phyloP scores from a whole-genome alignment of 2,888 invertebrate species.

The Callimorpha dominula region DNA sequence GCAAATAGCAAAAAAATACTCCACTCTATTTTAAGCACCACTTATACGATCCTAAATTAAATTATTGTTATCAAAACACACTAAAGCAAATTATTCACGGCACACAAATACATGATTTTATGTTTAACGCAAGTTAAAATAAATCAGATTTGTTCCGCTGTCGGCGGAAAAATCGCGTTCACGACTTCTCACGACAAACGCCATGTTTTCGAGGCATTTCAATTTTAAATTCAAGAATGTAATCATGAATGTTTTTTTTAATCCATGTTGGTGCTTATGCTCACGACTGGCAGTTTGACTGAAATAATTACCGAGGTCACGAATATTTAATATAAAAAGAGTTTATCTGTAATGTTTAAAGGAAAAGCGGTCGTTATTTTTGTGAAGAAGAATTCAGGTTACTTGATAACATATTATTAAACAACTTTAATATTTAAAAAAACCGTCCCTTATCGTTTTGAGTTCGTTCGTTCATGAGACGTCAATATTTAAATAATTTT shows the following conservation, averaged over 20 bases:
- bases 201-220: constrained; percentile 43
- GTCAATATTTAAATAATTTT: no score
- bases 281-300: constrained; percentile 22
- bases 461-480: no score
- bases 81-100: constrained; percentile 22
- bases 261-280: constrained; percentile 17
- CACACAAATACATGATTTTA: constrained; percentile 15
- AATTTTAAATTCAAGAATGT: constrained; percentile 50
- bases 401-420: neutral
- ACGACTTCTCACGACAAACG: constrained; percentile 36
- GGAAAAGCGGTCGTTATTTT: constrained; percentile 1
- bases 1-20: neutral
- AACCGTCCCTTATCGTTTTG: neutral
- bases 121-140: constrained; percentile 27
- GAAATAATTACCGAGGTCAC: constrained; percentile 42
- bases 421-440: neutral
- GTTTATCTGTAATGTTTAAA: constrained; percentile 12
- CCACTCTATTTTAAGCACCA: neutral
- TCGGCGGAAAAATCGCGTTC: constrained; percentile 39
- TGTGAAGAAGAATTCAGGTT: neutral
- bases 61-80: constrained; percentile 10
- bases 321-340: constrained; percentile 14
- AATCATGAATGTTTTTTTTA: constrained; percentile 25
- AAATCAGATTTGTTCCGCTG: constrained; percentile 37
- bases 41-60: constrained; percentile 1